Percentiles rank a stretch among this genome's conserved stretches.
Conservation (phyloP, 2,797 vertebrate species). For the Moxostoma hubbsi region DNA sequence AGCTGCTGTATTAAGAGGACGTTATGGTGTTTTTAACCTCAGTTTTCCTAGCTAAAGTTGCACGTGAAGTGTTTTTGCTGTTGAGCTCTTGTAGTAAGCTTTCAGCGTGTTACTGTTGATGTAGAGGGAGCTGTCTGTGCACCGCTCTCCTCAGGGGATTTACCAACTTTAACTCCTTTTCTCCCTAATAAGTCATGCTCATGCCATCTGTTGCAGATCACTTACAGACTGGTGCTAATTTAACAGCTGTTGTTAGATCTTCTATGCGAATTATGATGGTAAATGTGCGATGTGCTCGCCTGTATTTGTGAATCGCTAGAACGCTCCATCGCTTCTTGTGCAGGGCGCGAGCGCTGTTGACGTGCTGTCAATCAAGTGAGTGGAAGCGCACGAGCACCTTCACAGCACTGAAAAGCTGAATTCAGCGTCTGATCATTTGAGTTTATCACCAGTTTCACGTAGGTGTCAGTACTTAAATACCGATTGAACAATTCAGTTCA, state of each 20-base stretch:
- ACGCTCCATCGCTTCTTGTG: constrained; percentile 36
- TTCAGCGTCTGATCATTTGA: not conserved
- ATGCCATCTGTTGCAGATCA: not conserved
- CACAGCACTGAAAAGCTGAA: not conserved
- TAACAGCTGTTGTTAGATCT: not conserved
- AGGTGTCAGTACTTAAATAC: not conserved
- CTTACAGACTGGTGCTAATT: not conserved
- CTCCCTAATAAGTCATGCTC: not conserved
- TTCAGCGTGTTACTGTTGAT: constrained; percentile 83
- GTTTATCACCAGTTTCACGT: not conserved
- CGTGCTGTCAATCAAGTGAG: constrained; percentile 43
- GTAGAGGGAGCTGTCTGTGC: constrained; percentile 50
- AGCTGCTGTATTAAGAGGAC: constrained; percentile 29
- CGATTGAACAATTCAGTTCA: not conserved
- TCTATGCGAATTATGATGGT: not conserved
- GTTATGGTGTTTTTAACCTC: constrained; percentile 32
- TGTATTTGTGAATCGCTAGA: constrained; percentile 43
- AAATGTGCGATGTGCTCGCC: constrained; percentile 7
- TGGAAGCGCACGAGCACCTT: not conserved
- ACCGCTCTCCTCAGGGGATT: constrained; percentile 31
- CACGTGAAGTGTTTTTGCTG: constrained; percentile 64
- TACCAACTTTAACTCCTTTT: constrained; percentile 48
- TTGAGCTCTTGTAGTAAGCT: constrained; percentile 60
- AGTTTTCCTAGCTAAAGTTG: constrained; percentile 35
- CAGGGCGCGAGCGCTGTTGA: constrained; percentile 48